These are phyloP conservation scores for Oceanodroma leucorhoa DNA, from an alignment of 2,797 vertebrate genomes.

Conservation along the genomic window DNA sequence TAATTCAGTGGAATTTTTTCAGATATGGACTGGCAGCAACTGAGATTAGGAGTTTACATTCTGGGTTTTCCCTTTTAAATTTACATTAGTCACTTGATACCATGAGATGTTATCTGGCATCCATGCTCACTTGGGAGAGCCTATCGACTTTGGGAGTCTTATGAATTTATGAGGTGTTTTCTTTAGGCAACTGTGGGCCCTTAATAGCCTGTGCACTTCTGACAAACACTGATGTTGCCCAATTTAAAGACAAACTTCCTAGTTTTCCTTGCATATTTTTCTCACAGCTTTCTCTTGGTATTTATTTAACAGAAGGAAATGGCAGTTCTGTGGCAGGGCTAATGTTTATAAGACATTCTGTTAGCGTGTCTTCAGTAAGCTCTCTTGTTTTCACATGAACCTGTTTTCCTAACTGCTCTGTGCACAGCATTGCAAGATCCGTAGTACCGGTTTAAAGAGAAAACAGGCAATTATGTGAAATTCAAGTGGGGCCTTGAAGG, in stretches of 20 bases:
- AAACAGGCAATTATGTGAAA: not conserved
- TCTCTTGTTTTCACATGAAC: not conserved
- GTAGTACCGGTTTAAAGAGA: not conserved
- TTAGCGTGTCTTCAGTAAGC: not conserved
- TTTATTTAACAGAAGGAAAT: not conserved
- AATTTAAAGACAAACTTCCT: not conserved
- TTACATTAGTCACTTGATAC: not conserved
- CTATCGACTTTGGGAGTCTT: not conserved
- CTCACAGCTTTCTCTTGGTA: not conserved
- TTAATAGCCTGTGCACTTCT: not conserved
- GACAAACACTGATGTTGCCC: not conserved
- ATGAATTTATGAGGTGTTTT: not conserved
- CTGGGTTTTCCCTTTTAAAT: slow-evolving; percentile 28
- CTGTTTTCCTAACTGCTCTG: not conserved
- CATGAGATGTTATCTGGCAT: not conserved
- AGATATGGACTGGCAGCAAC: not conserved
- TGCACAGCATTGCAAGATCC: not conserved
- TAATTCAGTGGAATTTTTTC: not conserved
- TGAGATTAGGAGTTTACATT: slow-evolving; percentile 25
- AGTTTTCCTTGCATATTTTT: not conserved
- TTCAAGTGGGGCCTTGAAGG: not conserved
- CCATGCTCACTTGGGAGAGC: not conserved
- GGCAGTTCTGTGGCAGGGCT: not conserved
- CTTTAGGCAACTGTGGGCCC: not conserved
- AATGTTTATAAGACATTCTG: not conserved